phyloP scores from a whole-genome alignment of 1,140 invertebrate species.

The Lineus longissimus region DNA sequence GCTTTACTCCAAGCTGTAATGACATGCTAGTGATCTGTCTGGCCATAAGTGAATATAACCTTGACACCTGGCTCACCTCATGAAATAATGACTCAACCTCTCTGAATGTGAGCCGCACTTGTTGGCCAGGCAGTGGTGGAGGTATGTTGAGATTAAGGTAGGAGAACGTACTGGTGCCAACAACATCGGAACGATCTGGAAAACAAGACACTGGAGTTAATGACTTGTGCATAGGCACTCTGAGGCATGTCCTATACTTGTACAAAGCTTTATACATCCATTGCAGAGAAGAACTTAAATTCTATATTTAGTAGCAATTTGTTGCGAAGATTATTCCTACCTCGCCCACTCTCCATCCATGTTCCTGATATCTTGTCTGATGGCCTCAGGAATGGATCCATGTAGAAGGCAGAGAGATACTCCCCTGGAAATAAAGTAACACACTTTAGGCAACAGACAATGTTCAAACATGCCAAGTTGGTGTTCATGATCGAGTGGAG shows the following conservation, averaged over 20 bases:
- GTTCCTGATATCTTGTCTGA: conserved; percentile 60
- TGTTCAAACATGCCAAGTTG: too few relatives aligned
- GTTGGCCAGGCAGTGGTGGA: conserved; percentile 58
- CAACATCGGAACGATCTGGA: conserved; percentile 60
- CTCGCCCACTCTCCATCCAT: conserved; percentile 53
- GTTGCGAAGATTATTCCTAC: too few relatives aligned
- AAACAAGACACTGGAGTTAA: too few relatives aligned
- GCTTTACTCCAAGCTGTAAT: too few relatives aligned
- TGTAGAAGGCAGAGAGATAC: conserved; percentile 32
- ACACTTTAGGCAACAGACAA: too few relatives aligned
- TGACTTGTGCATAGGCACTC: background rate
- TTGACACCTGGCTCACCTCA: too few relatives aligned
- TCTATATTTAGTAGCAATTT: too few relatives aligned
- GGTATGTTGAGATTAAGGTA: conserved; percentile 81
- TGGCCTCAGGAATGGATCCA: conserved; percentile 38
- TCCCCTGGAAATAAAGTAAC: conserved; percentile 29
- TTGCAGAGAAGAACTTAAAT: background rate
- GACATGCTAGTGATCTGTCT: too few relatives aligned
- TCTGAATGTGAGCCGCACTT: conserved; percentile 69
- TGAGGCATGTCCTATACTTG: background rate
- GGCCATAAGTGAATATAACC: too few relatives aligned
- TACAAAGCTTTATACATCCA: background rate
- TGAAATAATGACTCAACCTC: conserved; percentile 75
- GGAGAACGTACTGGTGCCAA: conserved; percentile 65
- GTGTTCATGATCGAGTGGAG: too few relatives aligned